Evolutionary conservation across 1,140 invertebrate species (phyloP), one percentile per base, ranked within the genome.

Genomic region (Gryllus bimaculatus): DNA sequence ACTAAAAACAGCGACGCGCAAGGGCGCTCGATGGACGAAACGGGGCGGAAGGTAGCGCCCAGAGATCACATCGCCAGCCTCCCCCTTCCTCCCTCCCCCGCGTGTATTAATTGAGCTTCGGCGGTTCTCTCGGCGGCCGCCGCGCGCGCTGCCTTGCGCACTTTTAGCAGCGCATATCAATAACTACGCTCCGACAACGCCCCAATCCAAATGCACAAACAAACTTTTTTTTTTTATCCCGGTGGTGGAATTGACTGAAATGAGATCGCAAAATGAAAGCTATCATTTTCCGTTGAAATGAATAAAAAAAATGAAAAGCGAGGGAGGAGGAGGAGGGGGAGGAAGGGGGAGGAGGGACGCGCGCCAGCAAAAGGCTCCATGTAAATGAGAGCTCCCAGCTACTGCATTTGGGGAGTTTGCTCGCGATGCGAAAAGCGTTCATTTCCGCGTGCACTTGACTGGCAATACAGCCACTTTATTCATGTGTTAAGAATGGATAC

Each of bases 151-250:
- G 26, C 26, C 26, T 39, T 39, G 26, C 26, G 18, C 54, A 66
- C 54, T 66, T 66, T 66, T 66, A 66, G 10, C 54, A 18, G 54
- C 10, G 1, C 54, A 66, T 66, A 66, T 66, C 54, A 66, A 66
- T 66, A 66, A 66, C 54, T 66, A 66, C 54, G 54, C 10, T 10
- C 10, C 54, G 54, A 66, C 54, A 1, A 66, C 18, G 7, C 54
- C 54, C 54, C 54, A 66, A 66, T 66, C 54, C 7, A 66, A 66
- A 66, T 66, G 54, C 18, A 66, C 54, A 66, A 66, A 66, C 54
- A 66, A 66, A 66, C 54, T 66, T 66, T 66, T 66, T n/a, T n/a
- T n/a, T n/a, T n/a, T n/a, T n/a, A n/a, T 66, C 54, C 54, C 54
- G 7, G 54, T 18, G 54, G 54, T 66, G 18, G 54, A 66, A 66